phyloP scores from a whole-genome alignment of 2,797 vertebrate species.

The Lutjanus argentimaculatus region DNA sequence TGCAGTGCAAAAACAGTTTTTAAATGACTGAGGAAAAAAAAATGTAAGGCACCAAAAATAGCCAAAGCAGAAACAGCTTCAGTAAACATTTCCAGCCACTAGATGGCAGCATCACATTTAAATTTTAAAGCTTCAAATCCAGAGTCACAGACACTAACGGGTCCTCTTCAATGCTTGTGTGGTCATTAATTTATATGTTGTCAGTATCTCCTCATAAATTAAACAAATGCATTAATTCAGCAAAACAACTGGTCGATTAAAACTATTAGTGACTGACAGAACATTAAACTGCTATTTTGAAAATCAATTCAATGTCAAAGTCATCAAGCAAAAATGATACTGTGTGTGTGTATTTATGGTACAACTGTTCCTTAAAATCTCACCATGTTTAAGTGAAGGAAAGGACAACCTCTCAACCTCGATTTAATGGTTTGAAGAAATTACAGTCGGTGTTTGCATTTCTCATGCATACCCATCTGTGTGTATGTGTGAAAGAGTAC shows the following conservation, averaged over 20 bases:
- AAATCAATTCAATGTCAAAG: not conserved
- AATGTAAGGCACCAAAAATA: not conserved
- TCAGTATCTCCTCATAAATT: not conserved
- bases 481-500: conserved; percentile 3
- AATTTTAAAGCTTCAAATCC: not conserved
- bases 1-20: too few species aligned
- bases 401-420: not conserved
- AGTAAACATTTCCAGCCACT: conserved; percentile 39
- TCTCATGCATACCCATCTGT: conserved; percentile 1
- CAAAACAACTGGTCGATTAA: not conserved
- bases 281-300: not conserved
- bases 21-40: not conserved
- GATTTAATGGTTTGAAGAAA: not conserved
- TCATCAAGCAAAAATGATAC: not conserved
- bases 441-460: not conserved
- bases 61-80: not conserved
- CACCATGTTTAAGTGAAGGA: not conserved
- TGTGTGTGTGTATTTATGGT: not conserved
- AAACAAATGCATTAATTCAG: not conserved
- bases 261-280: not conserved
- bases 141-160: not conserved
- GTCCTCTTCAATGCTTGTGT: not conserved
- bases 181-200: not conserved
- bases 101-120: conserved; percentile 60
- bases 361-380: not conserved